A percentile compares a stretch with the other conserved stretches of the same genome.
These are phyloP conservation scores for Plecotus auritus DNA, from an alignment of 2,113 vertebrate species.

Conservation along the genomic window DNA sequence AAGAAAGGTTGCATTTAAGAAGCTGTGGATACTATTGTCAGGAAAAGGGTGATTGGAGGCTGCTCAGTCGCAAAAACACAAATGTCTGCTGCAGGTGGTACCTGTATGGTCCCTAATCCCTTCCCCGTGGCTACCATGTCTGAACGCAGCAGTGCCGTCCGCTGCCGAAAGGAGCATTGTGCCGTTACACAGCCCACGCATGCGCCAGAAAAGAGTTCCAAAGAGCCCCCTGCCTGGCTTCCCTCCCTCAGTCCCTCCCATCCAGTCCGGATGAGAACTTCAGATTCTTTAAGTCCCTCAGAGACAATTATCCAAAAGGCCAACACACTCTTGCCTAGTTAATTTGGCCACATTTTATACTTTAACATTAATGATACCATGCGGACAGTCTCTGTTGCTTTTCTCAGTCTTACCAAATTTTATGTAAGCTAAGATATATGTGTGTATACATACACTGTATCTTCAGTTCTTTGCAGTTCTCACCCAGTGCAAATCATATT, in stretches of 20 bases:
- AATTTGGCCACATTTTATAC: not conserved
- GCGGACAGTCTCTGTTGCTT: not conserved
- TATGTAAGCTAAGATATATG: not conserved
- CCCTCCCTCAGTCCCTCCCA: not conserved
- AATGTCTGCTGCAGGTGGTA: not conserved
- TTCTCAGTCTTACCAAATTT: not conserved
- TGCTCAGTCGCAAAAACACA: not conserved
- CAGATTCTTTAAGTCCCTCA: not conserved
- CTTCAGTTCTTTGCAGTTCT: not conserved
- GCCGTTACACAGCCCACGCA: not conserved
- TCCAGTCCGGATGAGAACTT: not conserved
- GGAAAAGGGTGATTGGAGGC: not conserved
- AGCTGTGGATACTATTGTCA: not conserved
- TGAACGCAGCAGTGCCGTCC: not conserved
- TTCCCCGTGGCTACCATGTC: not conserved
- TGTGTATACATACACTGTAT: not conserved
- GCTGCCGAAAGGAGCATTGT: not conserved
- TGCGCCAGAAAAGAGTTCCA: not conserved
- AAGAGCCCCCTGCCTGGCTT: not conserved
- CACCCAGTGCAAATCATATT: not conserved
- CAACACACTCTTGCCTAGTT: not conserved
- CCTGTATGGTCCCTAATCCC: not conserved
- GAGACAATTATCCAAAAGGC: not conserved
- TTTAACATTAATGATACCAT: not conserved
- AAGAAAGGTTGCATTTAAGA: not conserved